These are phyloP conservation scores for Tragelaphus buxtoni DNA, from an alignment of 2,113 vertebrate species.

Conservation along the genomic window DNA sequence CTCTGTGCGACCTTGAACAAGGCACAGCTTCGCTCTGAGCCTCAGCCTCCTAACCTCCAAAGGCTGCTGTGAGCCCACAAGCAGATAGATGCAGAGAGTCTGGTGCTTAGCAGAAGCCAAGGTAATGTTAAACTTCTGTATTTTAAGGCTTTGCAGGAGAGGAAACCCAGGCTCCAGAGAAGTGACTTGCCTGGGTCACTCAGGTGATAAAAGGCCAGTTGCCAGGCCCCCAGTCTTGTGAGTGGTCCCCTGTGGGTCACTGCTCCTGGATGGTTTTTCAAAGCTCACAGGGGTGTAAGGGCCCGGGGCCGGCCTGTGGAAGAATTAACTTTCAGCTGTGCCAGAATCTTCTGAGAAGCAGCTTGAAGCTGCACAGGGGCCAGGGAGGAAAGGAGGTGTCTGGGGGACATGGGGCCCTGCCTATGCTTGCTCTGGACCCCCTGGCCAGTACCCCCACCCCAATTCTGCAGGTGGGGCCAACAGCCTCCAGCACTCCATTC, in stretches of 20 bases:
- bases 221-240: not conserved
- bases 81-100: rapidly evolving
- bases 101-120: not conserved
- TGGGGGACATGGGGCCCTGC: not conserved
- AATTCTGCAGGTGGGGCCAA: not conserved
- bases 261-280: not conserved
- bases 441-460: too few species aligned
- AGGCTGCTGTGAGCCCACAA: not conserved
- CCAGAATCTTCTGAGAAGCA: not conserved
- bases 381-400: not conserved
- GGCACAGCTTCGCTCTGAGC: not conserved
- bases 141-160: not conserved
- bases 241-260: too few species aligned
- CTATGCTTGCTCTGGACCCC: not conserved
- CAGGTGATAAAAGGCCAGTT: not conserved
- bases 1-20: not conserved
- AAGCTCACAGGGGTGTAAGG: not conserved
- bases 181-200: not conserved
- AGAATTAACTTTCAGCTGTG: not conserved
- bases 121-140: not conserved
- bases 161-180: not conserved
- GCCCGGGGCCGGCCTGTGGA: not conserved
- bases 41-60: not conserved
- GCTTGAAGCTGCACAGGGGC: not conserved
- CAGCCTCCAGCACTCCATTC: not conserved